A percentile compares a stretch with the other conserved stretches of the same genome.
These are phyloP conservation scores for Machaerirhynchus nigripectus DNA, from an alignment of 2,113 vertebrate species.

Conservation along the genomic window DNA sequence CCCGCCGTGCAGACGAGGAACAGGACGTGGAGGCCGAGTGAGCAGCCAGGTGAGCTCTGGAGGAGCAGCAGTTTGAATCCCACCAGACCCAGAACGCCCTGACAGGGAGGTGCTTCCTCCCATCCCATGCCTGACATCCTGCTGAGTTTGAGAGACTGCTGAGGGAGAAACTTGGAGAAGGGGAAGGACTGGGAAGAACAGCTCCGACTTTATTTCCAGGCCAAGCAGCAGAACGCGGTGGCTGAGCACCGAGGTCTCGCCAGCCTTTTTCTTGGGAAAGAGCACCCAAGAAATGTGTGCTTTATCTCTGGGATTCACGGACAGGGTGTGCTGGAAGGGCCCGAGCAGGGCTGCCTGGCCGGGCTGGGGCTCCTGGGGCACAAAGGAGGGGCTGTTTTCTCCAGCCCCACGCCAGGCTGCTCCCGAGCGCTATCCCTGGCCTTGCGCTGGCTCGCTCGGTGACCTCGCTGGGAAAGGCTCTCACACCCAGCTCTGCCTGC, in stretches of 20 bases:
- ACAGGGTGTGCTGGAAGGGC: not conserved
- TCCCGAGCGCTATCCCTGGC: constrained; percentile 27
- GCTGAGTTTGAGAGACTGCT: not conserved
- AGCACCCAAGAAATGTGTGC: not conserved
- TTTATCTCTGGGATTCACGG: not conserved
- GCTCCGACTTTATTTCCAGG: not conserved
- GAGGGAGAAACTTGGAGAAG: not conserved
- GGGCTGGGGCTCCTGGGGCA: not conserved
- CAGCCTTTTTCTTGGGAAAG: not conserved
- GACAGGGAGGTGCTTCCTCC: not conserved
- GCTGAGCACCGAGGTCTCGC: rapidly evolving
- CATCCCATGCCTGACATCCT: not conserved
- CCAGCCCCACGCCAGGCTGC: not conserved
- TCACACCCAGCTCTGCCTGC: not conserved
- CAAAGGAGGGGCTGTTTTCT: constrained; percentile 53
- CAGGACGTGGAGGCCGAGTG: not conserved
- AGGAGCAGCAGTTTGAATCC: not conserved
- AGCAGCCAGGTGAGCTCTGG: not conserved
- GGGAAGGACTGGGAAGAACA: not conserved
- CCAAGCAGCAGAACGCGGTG: not conserved
- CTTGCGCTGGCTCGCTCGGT: not conserved
- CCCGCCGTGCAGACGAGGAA: not conserved
- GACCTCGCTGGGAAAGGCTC: constrained; percentile 30
- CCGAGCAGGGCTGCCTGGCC: not conserved
- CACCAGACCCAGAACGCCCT: not conserved